Conservation (phyloP, 2,888 invertebrate species). For the Drosophila recens region DNA sequence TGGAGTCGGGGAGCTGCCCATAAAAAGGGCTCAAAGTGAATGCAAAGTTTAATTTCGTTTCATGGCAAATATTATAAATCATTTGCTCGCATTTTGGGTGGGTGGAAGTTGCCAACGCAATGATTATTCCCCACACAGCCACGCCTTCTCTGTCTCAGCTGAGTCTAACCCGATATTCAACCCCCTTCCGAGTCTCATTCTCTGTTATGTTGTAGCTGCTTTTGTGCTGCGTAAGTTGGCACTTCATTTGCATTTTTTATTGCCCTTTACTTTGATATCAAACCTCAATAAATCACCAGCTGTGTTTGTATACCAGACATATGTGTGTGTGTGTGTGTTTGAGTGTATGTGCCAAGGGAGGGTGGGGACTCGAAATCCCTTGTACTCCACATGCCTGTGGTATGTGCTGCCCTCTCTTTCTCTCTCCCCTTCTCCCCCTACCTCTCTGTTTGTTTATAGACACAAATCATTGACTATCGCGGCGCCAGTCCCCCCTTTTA, state of each 20-base stretch:
- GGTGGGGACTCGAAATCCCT: conserved; percentile 46
- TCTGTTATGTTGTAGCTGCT: conserved; percentile 34
- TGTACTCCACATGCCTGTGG: conserved; percentile 67
- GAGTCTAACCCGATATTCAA: conserved; percentile 41
- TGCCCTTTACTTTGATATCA: conserved; percentile 81
- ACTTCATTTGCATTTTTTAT: conserved; percentile 84
- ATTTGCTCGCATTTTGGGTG: conserved; percentile 65
- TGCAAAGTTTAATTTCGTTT: conserved; percentile 80
- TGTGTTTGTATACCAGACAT: conserved; percentile 66
- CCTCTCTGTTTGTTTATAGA: conserved; percentile 63
- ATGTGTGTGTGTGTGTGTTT: conserved; percentile 31
- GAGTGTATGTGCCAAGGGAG: conserved; percentile 25
- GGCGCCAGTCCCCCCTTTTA: conserved; percentile 61
- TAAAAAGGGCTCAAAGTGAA: conserved; percentile 71
- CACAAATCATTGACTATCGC: conserved; percentile 79
- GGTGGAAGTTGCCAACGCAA: conserved; percentile 35
- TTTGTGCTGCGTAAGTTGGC: conserved; percentile 79
- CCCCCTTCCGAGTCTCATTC: conserved; percentile 10
- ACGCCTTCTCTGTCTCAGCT: conserved; percentile 46
- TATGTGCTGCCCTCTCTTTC: conserved; percentile 44
- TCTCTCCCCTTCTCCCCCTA: background rate
- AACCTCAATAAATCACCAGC: conserved; percentile 82
- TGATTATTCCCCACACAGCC: conserved; percentile 56
- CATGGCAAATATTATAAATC: conserved; percentile 79
- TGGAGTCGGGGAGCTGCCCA: conserved; percentile 26